Percentiles rank a stretch among this genome's conserved stretches.
Evolutionary conservation across 2,797 vertebrate species (phyloP).

Genomic region (Clangula hyemalis): DNA sequence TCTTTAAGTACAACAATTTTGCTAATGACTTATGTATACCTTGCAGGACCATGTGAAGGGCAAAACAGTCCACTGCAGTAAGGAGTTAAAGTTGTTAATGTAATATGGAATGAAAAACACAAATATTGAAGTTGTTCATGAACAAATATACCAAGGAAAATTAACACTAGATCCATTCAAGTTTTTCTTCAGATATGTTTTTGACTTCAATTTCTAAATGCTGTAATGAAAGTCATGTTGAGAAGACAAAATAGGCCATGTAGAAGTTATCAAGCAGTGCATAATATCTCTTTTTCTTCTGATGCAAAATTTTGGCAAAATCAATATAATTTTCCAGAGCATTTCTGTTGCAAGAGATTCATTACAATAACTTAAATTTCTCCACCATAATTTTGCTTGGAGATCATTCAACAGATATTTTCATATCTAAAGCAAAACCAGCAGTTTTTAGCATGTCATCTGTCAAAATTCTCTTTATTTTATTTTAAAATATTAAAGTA

Average conservation of each 20-base stretch:
- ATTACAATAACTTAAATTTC: neutral
- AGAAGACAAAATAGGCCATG: neutral
- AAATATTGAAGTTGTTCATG: neutral
- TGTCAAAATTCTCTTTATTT: neutral
- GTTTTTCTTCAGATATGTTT: neutral
- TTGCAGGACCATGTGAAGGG: fast-evolving
- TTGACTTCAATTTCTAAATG: neutral
- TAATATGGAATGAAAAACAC: neutral
- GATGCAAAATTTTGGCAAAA: neutral
- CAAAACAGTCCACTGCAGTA: neutral
- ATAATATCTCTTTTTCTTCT: neutral
- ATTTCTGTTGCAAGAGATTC: neutral
- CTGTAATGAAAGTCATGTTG: neutral
- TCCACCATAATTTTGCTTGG: neutral
- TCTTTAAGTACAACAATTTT: neutral
- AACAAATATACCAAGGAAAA: neutral
- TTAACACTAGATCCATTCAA: neutral
- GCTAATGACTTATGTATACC: neutral
- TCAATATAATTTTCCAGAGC: neutral
- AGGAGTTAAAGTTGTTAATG: neutral
- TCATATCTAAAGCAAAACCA: neutral
- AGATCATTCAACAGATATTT: neutral
- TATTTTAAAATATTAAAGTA: no score
- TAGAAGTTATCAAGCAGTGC: neutral
- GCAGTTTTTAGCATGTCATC: neutral